Evolutionary conservation across 2,797 vertebrate species (phyloP), one percentile per base, ranked within the genome.

Genomic region (Lacerta bilineata): DNA sequence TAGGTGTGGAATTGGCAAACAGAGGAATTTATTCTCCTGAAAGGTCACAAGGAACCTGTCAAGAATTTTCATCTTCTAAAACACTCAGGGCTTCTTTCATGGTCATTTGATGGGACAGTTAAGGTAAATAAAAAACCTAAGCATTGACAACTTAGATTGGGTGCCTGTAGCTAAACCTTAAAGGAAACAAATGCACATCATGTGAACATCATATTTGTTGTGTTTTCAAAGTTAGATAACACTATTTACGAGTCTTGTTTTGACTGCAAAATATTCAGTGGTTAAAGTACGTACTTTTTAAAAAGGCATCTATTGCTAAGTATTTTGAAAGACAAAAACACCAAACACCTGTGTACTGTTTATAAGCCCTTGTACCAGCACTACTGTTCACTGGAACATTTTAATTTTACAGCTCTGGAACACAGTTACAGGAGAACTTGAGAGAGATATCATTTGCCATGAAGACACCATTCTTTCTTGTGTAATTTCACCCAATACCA

Each of bases 61-160:
- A 97, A 98, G 95, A 96, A 97, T 93, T 99, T 99, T 81, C 96
- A 93, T 76, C 94, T 98, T 90, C 94, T 99, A 81, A 93, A 95
- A 86, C 88, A 92, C 85, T 96, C 97, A 27, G 94, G 94, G 83
- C 93, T 98, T 83, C 95, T 99, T 91, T 98, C 99, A 39, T 99
- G 99, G 98, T 99, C 99, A 8, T 98, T 98, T 61, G 99, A 99
- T 90, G 98, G 98, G 90, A 99, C 98, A 0, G 97, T 98, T 84
- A 99, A 98, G 98, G 99, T 99, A 97, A 97, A 81, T 74, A 87
- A 90, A 87, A 91, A 84, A 11, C 5, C 25, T 76, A 1, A 17
- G 1, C 75, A 33, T 1, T 88, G 15, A 68, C 3, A 92, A 88
- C 90, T 86, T 1, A 0, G 2, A 1, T 91, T 71, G 81, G 2